Base-by-base conservation (phyloP, 2,888 invertebrate genomes). In the Pteria penguin region DNA sequence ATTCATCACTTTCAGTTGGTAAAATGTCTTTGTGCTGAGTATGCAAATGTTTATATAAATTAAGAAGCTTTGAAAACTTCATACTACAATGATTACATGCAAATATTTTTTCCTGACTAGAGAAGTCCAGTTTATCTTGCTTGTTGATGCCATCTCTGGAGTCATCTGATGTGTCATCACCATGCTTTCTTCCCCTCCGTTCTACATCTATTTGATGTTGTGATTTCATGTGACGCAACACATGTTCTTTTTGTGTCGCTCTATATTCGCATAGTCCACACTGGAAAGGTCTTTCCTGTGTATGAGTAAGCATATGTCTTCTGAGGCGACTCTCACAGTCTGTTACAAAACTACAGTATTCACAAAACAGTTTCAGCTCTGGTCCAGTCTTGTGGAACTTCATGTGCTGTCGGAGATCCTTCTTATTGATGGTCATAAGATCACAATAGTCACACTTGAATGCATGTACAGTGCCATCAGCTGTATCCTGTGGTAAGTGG, bases 1-100 rank as follows among this genome's bases (percentile, higher is more conserved):
- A 88, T 54, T 86, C 87, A 58, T 82, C 84, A 2, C 74, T 76
- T 26, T 82, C 82, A 2, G 84, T 74, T 1, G 86, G 86, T 85
- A 89, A 87, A 36, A 89, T 83, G 58, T 82, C 79, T 26, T 83
- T 84, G 68, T 91, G 91, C 75, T 91, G 91, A 1, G 87, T 85
- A 76, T 89, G 87, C 36, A 91, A 74, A 75, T 91, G 91, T 74
- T 91, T 91, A 80, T 90, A 91, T 36, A 91, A 82, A 77, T 90
- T 90, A n/a, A 91, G 86, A 65, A 90, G 76, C 72, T 90, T 91
- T 8, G 89, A 80, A 83, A 91, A 91, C 70, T 87, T 91, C 91
- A 91, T 91, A 11, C 88, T 86, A 73, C 91, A 91, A 80, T 90
- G 88, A 73, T 89, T 90, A 72, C 91, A 91, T 3, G 89, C 88